Conservation (phyloP, 2,888 invertebrate species). For the Reticulitermes lucifugus region DNA sequence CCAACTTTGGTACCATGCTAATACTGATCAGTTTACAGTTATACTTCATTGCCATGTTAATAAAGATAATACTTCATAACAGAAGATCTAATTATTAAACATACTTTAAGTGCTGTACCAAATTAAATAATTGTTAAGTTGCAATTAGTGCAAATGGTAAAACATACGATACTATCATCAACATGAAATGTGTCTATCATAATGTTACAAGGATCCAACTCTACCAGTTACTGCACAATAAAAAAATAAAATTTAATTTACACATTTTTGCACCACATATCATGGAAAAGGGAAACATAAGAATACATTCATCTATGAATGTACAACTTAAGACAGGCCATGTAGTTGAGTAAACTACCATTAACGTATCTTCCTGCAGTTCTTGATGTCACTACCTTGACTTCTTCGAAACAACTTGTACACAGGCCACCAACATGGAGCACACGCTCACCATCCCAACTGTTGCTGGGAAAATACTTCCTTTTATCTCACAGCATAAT, state of each 20-base stretch:
- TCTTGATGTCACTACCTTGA: not conserved
- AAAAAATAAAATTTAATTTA: not conserved
- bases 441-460: no score
- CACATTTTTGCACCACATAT: not conserved
- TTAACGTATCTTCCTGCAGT: not conserved
- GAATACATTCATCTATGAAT: not conserved
- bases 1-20: not conserved
- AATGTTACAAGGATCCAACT: not conserved
- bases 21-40: not conserved
- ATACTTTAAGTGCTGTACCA: not conserved
- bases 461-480: no score
- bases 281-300: not conserved
- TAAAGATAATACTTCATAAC: not conserved
- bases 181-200: not conserved
- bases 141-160: not conserved
- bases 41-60: not conserved
- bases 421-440: no score
- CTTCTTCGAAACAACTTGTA: not conserved
- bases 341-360: not conserved
- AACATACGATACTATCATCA: not conserved
- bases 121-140: not conserved
- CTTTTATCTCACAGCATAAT: no score
- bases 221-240: constrained; percentile 10
- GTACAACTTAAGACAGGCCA: not conserved
- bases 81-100: not conserved